Evolutionary conservation across 2,113 vertebrate genomes (phyloP).

Genomic region (Ursus arctos): DNA sequence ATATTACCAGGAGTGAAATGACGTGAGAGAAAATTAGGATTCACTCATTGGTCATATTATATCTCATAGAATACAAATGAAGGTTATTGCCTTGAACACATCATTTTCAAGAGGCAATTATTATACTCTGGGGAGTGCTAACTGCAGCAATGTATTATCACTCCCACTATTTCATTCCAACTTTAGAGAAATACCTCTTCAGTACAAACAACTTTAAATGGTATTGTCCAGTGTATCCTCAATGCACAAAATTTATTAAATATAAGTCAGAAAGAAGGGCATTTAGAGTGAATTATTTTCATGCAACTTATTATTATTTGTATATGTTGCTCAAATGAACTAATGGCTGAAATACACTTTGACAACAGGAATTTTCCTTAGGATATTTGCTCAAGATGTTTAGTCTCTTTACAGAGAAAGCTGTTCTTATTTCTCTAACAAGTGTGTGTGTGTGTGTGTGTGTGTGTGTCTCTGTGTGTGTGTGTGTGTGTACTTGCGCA

Average conservation of each 20-base stretch:
- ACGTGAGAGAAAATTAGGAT: constrained; percentile 70
- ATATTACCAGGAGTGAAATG: constrained; percentile 58
- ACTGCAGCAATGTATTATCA: constrained; percentile 63
- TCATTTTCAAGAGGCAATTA: constrained; percentile 69
- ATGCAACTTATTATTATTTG: background rate
- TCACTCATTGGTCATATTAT: constrained; percentile 57
- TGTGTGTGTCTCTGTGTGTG: background rate
- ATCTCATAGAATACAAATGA: constrained; percentile 51
- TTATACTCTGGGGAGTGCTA: constrained; percentile 42
- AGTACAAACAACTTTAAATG: background rate
- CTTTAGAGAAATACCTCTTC: constrained; percentile 38
- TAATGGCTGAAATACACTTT: background rate
- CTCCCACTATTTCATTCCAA: constrained; percentile 5
- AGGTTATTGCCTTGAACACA: constrained; percentile 66
- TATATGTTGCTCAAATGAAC: background rate
- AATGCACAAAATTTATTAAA: constrained; percentile 25
- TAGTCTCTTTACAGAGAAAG: background rate
- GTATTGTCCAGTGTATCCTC: background rate
- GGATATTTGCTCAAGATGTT: background rate
- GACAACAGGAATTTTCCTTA: background rate
- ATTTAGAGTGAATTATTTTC: background rate
- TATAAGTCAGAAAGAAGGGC: background rate
- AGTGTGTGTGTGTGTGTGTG: background rate
- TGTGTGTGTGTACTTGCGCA: accelerated
- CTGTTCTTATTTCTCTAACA: background rate